Conservation (phyloP, 2,113 vertebrate species). For the Tenebrosternarchus preto region DNA sequence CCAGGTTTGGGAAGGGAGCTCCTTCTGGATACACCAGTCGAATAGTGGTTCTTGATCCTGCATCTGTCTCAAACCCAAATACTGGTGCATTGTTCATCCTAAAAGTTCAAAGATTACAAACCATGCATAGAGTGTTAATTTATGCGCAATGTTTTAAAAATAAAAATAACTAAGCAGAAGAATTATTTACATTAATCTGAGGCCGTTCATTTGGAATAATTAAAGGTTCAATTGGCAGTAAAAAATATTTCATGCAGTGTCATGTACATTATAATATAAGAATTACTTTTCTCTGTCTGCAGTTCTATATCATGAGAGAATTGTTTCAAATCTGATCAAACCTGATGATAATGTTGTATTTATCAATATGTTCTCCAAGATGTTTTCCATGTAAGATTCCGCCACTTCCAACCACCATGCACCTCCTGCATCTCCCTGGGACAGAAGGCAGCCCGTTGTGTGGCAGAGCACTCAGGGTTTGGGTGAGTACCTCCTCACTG, state of each 20-base stretch:
- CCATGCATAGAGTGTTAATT: not conserved
- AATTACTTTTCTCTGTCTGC: too few species aligned
- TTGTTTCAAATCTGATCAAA: conserved; percentile 37
- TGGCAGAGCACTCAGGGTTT: conserved; percentile 66
- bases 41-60: conserved; percentile 75
- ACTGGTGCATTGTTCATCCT: conserved; percentile 80
- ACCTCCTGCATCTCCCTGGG: conserved; percentile 66
- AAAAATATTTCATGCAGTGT: not conserved
- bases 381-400: conserved; percentile 73
- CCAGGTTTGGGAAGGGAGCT: conserved; percentile 64
- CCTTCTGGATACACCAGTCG: conserved; percentile 78
- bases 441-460: conserved; percentile 60
- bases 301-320: too few species aligned
- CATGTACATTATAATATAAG: not conserved
- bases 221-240: too few species aligned
- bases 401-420: conserved; percentile 77
- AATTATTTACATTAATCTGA: not conserved
- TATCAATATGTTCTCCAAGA: conserved; percentile 78
- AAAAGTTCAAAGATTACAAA: conserved; percentile 2
- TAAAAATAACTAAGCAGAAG: not conserved
- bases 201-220: not conserved
- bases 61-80: conserved; percentile 71
- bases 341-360: conserved; percentile 78
- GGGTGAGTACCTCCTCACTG: conserved; percentile 61
- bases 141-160: not conserved